These are phyloP conservation scores for Cyprinodon diabolis DNA, from an alignment of 2,797 vertebrate species.

Conservation along the genomic window DNA sequence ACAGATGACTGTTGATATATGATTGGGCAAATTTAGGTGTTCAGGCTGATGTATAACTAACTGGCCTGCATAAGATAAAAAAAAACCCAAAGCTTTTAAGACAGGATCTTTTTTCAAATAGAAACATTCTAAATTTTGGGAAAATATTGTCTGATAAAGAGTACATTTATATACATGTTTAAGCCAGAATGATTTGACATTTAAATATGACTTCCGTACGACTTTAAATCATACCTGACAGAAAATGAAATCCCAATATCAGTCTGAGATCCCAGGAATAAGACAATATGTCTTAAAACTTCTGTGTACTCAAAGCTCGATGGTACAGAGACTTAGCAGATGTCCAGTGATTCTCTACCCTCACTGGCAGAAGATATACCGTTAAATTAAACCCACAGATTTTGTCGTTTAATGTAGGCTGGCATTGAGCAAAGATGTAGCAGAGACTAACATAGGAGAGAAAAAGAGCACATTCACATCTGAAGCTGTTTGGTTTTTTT, in stretches of 20 bases:
- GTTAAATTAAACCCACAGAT: conserved; percentile 20
- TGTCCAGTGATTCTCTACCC: conserved; percentile 29
- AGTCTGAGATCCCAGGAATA: background rate
- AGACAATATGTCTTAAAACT: background rate
- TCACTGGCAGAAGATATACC: conserved; percentile 18
- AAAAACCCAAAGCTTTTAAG: too few species aligned
- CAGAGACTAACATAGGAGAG: conserved; percentile 40
- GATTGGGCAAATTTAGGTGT: too few species aligned
- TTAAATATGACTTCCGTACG: too few species aligned
- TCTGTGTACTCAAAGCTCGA: background rate
- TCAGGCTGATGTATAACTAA: too few species aligned
- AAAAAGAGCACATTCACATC: conserved; percentile 73
- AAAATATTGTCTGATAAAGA: too few species aligned
- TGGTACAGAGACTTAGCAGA: conserved; percentile 8
- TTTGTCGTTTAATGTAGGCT: conserved; percentile 60
- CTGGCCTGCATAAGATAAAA: too few species aligned
- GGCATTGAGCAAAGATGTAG: conserved; percentile 54
- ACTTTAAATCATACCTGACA: background rate
- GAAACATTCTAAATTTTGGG: too few species aligned
- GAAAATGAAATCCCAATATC: background rate
- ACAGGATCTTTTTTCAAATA: too few species aligned
- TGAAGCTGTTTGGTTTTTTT: conserved; percentile 11
- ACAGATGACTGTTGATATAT: too few species aligned
- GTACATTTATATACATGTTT: too few species aligned
- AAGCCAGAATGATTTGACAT: too few species aligned